Evolutionary conservation across 2,113 vertebrate species (phyloP).

Genomic region (Notothenia coriiceps): DNA sequence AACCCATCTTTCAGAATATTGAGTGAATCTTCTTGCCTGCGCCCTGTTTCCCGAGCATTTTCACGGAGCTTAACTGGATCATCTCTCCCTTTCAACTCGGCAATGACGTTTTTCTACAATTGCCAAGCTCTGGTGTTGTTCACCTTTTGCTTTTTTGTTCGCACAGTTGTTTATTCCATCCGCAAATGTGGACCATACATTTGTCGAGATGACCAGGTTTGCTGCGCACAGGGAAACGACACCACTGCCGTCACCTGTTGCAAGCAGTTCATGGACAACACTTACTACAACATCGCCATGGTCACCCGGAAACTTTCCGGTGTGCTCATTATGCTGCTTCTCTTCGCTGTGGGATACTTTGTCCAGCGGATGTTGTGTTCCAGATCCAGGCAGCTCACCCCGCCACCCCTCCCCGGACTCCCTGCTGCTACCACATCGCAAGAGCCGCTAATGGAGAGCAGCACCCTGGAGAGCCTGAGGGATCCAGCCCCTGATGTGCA

Average conservation of each 20-base stretch:
- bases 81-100: not conserved
- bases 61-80: not conserved
- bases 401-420: conserved; percentile 61
- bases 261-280: conserved; percentile 78
- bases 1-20: conserved; percentile 2
- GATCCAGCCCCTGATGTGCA: conserved; percentile 52
- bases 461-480: conserved; percentile 60
- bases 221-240: conserved; percentile 83
- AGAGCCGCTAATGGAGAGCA: conserved; percentile 83
- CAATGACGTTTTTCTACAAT: conserved; percentile 40
- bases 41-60: not conserved
- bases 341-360: conserved; percentile 90
- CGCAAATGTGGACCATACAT: conserved; percentile 79
- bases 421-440: conserved; percentile 77
- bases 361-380: conserved; percentile 87
- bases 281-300: conserved; percentile 88
- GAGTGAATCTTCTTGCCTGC: conserved; percentile 11
- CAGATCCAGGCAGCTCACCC: conserved; percentile 78
- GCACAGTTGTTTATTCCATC: conserved; percentile 41
- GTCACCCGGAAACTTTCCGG: conserved; percentile 90
- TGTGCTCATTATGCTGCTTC: conserved; percentile 87
- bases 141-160: conserved; percentile 14
- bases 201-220: conserved; percentile 84
- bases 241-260: conserved; percentile 80
- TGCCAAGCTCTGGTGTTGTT: conserved; percentile 15